phyloP scores from a whole-genome alignment of 1,140 invertebrate genomes.

The Zaprionus ghesquierei region DNA sequence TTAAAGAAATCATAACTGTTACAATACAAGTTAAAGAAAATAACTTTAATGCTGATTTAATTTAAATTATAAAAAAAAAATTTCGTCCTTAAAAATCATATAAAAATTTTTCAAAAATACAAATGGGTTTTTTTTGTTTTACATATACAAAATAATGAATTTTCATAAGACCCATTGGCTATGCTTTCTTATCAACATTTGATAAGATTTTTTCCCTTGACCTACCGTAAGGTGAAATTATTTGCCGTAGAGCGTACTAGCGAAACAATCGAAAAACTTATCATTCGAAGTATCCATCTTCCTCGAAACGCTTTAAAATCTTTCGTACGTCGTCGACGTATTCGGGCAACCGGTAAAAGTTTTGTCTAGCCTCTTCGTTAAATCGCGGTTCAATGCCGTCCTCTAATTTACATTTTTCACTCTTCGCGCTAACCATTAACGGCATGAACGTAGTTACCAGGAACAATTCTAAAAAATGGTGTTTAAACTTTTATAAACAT shows the following conservation, averaged over 20 bases:
- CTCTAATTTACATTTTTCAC: not conserved
- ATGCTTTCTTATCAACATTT: not conserved
- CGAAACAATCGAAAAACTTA: not conserved
- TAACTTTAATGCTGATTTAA: too few species aligned
- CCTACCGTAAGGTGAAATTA: not conserved
- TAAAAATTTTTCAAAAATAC: too few species aligned
- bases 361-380: constrained; percentile 3
- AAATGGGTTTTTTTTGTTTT: too few species aligned
- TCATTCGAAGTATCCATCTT: not conserved
- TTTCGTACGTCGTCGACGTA: not conserved
- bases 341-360: not conserved
- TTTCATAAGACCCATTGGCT: too few species aligned
- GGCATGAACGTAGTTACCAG: not conserved
- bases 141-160: too few species aligned
- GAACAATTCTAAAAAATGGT: not conserved
- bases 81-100: too few species aligned
- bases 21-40: too few species aligned
- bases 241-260: not conserved
- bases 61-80: too few species aligned
- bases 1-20: too few species aligned
- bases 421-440: not conserved
- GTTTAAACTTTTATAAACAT: too few species aligned
- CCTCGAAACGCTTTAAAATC: not conserved
- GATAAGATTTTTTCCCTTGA: not conserved
- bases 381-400: not conserved